Evolutionary conservation across 2,113 vertebrate species (phyloP).

Genomic region (Pomatostomus ruficeps): DNA sequence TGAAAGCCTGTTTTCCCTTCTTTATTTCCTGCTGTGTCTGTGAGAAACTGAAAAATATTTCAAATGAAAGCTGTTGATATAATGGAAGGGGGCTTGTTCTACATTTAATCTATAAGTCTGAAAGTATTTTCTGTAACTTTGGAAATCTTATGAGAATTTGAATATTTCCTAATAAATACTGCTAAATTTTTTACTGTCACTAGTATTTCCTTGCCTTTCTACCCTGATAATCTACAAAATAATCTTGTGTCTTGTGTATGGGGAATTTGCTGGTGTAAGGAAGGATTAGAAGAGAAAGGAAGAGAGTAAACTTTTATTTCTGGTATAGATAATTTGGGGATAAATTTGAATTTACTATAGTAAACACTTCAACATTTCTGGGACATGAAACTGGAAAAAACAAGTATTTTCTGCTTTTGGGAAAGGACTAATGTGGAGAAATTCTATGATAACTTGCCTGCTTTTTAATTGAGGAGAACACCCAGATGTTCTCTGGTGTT

Average conservation of each 20-base stretch:
- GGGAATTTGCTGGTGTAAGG: background rate
- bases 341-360: background rate
- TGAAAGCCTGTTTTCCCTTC: conserved; percentile 28
- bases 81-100: background rate
- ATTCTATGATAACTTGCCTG: background rate
- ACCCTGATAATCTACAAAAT: background rate
- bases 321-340: background rate
- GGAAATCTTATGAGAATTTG: conserved; percentile 10
- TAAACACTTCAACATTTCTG: background rate
- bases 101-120: background rate
- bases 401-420: background rate
- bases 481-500: background rate
- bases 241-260: background rate
- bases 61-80: conserved; percentile 44
- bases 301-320: background rate
- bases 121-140: background rate
- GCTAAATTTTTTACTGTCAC: background rate
- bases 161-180: background rate
- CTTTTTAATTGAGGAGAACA: background rate
- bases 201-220: background rate
- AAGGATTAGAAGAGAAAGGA: background rate
- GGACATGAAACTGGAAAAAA: background rate
- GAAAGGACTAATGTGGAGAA: background rate
- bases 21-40: conserved; percentile 62
- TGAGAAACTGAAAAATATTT: conserved; percentile 54